A percentile compares a stretch with the other conserved stretches of the same genome.
Evolutionary conservation across 2,113 vertebrate species (phyloP).

Genomic region (Tenrec ecaudatus): DNA sequence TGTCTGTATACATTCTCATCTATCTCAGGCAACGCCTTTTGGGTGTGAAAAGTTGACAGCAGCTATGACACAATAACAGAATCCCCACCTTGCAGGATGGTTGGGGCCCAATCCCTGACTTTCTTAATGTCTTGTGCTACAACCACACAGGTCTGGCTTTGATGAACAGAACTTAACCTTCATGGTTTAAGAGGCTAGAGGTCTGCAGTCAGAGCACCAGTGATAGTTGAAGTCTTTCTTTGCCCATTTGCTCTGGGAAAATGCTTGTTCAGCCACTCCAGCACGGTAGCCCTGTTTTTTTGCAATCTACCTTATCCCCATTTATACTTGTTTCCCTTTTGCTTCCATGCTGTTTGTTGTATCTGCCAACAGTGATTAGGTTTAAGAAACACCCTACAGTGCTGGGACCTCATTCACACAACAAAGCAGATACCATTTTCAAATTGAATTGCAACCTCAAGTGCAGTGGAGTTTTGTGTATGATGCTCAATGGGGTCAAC

Average conservation of each 20-base stretch:
- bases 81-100: background rate
- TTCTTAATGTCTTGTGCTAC: background rate
- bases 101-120: background rate
- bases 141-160: background rate
- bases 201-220: background rate
- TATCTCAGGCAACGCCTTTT: background rate
- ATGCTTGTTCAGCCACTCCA: background rate
- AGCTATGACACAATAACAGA: background rate
- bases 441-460: background rate
- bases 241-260: background rate
- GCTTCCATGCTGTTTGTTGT: background rate
- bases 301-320: background rate
- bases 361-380: background rate
- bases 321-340: background rate
- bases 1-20: background rate
- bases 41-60: background rate
- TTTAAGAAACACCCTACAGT: background rate
- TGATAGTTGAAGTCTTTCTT: background rate
- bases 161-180: background rate
- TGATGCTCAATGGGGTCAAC: background rate
- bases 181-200: background rate
- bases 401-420: background rate
- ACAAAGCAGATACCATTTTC: background rate
- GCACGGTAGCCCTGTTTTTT: background rate
- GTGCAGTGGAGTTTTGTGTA: background rate